These are phyloP conservation scores for Stenodema calcarata DNA, from an alignment of 2,888 invertebrate species.

Conservation along the genomic window DNA sequence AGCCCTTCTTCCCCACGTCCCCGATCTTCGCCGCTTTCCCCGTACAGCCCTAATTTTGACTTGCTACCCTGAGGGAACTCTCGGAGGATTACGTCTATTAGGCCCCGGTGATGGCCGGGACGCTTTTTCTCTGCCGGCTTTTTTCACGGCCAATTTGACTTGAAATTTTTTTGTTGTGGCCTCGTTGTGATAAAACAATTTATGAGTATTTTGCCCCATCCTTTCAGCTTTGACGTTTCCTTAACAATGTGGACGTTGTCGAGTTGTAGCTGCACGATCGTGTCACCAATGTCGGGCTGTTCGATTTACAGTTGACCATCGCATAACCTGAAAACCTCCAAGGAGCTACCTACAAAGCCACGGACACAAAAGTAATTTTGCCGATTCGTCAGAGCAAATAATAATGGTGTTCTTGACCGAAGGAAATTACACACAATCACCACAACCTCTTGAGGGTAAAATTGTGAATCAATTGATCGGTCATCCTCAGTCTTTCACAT, in stretches of 20 bases:
- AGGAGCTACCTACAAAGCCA: no score
- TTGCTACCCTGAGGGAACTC: not conserved
- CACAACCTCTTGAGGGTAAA: no score
- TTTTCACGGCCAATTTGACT: constrained; percentile 40
- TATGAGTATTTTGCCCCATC: not conserved
- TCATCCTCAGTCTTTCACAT: no score
- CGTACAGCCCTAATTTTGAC: constrained; percentile 27
- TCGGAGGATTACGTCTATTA: constrained; percentile 43
- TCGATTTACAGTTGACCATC: no score
- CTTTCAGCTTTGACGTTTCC: not conserved
- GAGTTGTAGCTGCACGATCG: no score
- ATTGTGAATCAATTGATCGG: no score
- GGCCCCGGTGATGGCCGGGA: not conserved
- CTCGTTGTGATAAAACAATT: constrained; percentile 26
- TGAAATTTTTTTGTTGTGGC: not conserved
- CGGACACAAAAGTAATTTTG: no score
- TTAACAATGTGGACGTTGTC: not conserved
- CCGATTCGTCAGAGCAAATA: no score
- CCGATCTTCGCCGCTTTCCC: not conserved
- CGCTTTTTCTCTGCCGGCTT: constrained; percentile 28
- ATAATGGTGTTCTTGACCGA: no score
- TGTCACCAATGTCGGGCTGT: not conserved
- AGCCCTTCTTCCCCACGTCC: not conserved
- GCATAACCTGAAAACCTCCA: no score
- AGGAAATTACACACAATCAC: no score